phyloP scores from a whole-genome alignment of 2,113 vertebrate genomes.

The Diphyllodes magnificus region DNA sequence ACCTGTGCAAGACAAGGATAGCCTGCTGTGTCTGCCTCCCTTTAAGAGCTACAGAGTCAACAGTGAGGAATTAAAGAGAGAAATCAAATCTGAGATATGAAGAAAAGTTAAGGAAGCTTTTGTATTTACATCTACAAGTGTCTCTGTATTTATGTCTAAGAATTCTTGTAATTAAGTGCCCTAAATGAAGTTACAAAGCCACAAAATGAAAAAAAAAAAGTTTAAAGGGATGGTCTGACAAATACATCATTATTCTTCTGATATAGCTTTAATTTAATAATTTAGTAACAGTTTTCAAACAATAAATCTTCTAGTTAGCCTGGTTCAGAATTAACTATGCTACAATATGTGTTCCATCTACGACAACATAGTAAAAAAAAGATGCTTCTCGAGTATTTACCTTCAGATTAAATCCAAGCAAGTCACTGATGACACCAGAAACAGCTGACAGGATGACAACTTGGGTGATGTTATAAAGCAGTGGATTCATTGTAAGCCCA shows the following conservation, averaged over 20 bases:
- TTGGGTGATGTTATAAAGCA: slow-evolving; percentile 98
- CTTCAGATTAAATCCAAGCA: slow-evolving; percentile 98
- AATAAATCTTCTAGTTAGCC: neutral
- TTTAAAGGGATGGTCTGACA: neutral
- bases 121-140: neutral
- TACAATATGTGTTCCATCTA: neutral
- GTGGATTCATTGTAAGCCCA: slow-evolving; percentile 96
- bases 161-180: neutral
- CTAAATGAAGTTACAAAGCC: neutral
- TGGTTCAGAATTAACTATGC: neutral
- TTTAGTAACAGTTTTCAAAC: neutral
- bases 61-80: neutral
- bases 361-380: neutral
- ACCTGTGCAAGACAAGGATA: neutral
- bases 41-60: neutral
- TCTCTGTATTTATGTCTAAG: neutral
- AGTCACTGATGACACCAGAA: slow-evolving; percentile 96
- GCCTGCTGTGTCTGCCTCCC: neutral
- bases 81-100: neutral
- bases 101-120: neutral
- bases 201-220: neutral
- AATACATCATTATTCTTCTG: neutral
- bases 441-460: slow-evolving; percentile 98
- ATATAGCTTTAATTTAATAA: neutral
- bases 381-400: slow-evolving; percentile 59